phyloP scores from a whole-genome alignment of 2,113 vertebrate genomes.

The Aspidoscelis tigris region DNA sequence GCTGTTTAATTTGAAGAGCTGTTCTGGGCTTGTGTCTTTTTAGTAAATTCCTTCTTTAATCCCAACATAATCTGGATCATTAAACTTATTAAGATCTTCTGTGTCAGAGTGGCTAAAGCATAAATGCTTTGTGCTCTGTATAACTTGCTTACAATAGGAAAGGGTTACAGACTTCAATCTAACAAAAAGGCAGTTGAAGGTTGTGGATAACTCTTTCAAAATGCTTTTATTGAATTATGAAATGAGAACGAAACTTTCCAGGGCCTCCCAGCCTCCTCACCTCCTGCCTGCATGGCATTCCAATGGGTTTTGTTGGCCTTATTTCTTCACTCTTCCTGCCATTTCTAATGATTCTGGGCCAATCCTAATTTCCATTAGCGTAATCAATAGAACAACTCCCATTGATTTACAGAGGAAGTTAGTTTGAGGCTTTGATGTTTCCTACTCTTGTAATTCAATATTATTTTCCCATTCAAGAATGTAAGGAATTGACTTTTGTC shows the following conservation, averaged over 20 bases:
- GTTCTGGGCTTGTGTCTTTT: constrained; percentile 40
- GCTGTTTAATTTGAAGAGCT: constrained; percentile 27
- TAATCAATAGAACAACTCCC: constrained; percentile 31
- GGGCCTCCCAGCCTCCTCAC: neutral
- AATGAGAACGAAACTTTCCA: constrained; percentile 1
- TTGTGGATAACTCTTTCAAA: constrained; percentile 26
- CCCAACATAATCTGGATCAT: constrained; percentile 31
- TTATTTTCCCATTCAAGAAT: constrained; percentile 30
- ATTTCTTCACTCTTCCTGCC: constrained; percentile 10
- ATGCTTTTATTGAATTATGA: constrained; percentile 23
- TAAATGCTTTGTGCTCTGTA: constrained; percentile 17
- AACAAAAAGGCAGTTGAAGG: constrained; percentile 3
- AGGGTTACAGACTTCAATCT: neutral
- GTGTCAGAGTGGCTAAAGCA: constrained; percentile 28
- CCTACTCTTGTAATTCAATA: constrained; percentile 39
- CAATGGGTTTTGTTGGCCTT: constrained; percentile 34
- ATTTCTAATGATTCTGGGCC: constrained; percentile 34
- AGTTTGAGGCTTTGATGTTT: constrained; percentile 45
- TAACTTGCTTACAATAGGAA: constrained; percentile 29
- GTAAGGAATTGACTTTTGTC: constrained; percentile 24
- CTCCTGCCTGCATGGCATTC: constrained; percentile 3
- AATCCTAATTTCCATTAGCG: constrained; percentile 41
- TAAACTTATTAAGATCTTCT: constrained; percentile 6
- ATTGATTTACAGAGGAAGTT: constrained; percentile 33
- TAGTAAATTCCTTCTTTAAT: constrained; percentile 41